These are phyloP conservation scores for Lytechinus variegatus DNA, from an alignment of 35 echinoderm and acorn worm genomes.

Conservation along the genomic window DNA sequence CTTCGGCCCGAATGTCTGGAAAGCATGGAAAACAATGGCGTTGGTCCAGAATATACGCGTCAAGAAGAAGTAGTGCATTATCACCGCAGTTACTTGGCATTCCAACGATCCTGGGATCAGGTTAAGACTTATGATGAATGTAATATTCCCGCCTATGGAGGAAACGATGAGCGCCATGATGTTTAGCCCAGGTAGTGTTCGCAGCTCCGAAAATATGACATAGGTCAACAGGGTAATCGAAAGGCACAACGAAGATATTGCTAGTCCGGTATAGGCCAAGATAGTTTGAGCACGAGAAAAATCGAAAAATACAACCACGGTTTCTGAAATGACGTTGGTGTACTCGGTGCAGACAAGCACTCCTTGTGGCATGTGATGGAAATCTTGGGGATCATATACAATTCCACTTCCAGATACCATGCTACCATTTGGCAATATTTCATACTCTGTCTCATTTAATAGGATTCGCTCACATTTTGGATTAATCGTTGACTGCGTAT, in stretches of 20 bases:
- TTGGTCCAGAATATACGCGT: slow-evolving; percentile 81
- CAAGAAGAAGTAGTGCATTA: slow-evolving; percentile 79
- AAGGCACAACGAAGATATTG: slow-evolving; percentile 62
- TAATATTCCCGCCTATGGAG: slow-evolving; percentile 55
- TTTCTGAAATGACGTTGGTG: slow-evolving; percentile 44
- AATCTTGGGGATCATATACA: slow-evolving; percentile 59
- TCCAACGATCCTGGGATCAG: slow-evolving; percentile 16
- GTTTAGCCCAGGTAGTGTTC: slow-evolving; percentile 83
- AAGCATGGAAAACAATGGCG: slow-evolving; percentile 73
- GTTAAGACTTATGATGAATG: slow-evolving; percentile 54
- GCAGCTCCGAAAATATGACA: slow-evolving; percentile 68
- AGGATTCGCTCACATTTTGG: slow-evolving; percentile 61
- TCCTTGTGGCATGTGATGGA: slow-evolving; percentile 42
- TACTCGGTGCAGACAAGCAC: slow-evolving; percentile 72
- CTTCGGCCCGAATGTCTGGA: slow-evolving; percentile 82
- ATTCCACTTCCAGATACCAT: slow-evolving; percentile 49
- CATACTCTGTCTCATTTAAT: slow-evolving; percentile 75
- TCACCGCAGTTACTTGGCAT: slow-evolving; percentile 66
- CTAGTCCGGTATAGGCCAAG: slow-evolving; percentile 54
- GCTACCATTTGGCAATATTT: slow-evolving; percentile 52
- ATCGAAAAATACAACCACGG: slow-evolving; percentile 77
- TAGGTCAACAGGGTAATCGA: slow-evolving; percentile 80
- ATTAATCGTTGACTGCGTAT: slow-evolving; percentile 26
- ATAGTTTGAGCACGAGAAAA: slow-evolving; percentile 76
- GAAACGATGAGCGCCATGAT: slow-evolving; percentile 70